Base-by-base conservation (phyloP, 2,113 vertebrate species). In the Heterocephalus glaber region DNA sequence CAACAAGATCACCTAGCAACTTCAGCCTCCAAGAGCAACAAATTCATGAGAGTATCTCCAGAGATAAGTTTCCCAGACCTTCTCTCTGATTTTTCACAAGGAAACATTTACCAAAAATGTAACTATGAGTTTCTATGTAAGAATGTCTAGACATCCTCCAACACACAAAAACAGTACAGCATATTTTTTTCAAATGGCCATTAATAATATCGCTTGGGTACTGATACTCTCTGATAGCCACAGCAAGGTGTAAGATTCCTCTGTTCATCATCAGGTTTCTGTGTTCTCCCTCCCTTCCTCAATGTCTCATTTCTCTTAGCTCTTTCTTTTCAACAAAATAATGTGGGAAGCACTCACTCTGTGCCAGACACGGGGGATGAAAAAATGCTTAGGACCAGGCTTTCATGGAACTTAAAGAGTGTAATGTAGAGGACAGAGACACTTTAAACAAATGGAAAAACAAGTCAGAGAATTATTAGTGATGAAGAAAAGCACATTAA, bases 21-120 rank as follows among this genome's bases (percentile, higher is more conserved):
- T 81, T 81, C 54, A 11, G 52, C 22, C 60, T 65, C 80, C 41
- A 63, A 89, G 72, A 90, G 80, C 58, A 70, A 19, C 80, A 82
- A 98, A 97, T 89, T 87, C 84, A n/a, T 20, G 41, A 90, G 63
- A 88, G 63, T 35, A 38, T 74, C 94, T 90, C 88, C 89, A 82
- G 94, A 96, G 83, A 16, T 61, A 97, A 70, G 38, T 90, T 96
- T 74, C 86, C 41, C 79, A 93, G 68, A 88, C 88, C 68, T 56
- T 54, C 54, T 11, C 28, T 52, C 74, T 89, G 54, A 58, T 2
- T 87, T 94, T 81, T 77, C 89, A 86, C n/a, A 68, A 86, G 80
- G 68, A 83, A 98, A 96, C 38, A 84, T 81, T 90, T 74, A 82
- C n/a, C 85, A 77, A 92, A 70, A 87, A 80, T 28, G 16, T 80